Percentiles rank a stretch among this genome's conserved stretches.
phyloP scores from a whole-genome alignment of 2,113 vertebrate species.

The Spilogale gracilis region DNA sequence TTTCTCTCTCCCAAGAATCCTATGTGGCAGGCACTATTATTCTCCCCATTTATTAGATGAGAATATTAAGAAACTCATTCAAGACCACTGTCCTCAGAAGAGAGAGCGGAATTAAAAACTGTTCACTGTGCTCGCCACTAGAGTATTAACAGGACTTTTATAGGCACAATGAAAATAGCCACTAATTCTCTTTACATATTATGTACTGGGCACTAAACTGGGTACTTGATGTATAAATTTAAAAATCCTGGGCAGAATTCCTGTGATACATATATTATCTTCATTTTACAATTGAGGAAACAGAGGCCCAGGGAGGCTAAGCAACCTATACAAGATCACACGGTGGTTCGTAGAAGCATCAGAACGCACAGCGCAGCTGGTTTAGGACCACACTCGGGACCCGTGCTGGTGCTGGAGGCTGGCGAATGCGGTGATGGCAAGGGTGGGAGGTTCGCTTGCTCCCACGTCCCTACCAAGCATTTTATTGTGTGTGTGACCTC shows the following conservation, averaged over 20 bases:
- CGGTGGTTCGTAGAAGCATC: background rate
- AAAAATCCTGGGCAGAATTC: conserved; percentile 13
- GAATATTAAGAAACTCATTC: background rate
- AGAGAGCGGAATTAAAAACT: background rate
- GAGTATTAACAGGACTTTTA: background rate
- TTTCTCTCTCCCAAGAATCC: background rate
- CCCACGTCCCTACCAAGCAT: background rate
- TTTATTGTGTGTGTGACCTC: background rate
- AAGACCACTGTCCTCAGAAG: background rate
- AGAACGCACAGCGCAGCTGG: background rate
- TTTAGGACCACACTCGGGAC: background rate
- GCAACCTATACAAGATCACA: conserved; percentile 6
- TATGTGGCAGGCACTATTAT: background rate
- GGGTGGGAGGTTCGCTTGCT: background rate
- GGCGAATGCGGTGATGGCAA: background rate
- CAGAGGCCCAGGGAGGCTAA: conserved; percentile 31
- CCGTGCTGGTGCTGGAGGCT: too few relatives aligned
- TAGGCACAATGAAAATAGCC: background rate
- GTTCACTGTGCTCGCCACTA: background rate
- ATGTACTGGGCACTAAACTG: background rate
- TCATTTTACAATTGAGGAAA: conserved; percentile 14
- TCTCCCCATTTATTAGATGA: background rate
- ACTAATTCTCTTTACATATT: background rate
- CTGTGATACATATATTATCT: background rate
- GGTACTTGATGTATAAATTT: background rate